These are phyloP conservation scores for Leptopilina myrica DNA, from an alignment of 2,888 invertebrate genomes.

Conservation along the genomic window DNA sequence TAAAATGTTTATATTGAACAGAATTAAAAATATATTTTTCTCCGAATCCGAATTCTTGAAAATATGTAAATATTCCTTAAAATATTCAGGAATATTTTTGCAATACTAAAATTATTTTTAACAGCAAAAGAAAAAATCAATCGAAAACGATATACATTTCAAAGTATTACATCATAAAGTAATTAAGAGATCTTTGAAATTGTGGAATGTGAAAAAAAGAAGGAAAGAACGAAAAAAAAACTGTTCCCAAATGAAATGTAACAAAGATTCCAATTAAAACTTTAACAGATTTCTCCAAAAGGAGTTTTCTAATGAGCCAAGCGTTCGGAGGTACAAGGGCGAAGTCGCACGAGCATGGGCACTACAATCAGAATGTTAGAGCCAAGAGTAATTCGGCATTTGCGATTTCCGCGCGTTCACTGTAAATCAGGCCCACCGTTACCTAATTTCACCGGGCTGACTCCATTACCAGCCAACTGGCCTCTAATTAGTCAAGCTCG, in stretches of 20 bases:
- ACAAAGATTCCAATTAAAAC: slow-evolving; percentile 30
- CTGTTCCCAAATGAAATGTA: too few relatives aligned
- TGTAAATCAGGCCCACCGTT: slow-evolving; percentile 71
- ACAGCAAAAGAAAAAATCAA: too few relatives aligned
- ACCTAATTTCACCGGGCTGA: slow-evolving; percentile 68
- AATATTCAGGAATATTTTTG: too few relatives aligned
- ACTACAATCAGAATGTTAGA: slow-evolving; percentile 39
- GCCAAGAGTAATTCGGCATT: slow-evolving; percentile 45
- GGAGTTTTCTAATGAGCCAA: slow-evolving; percentile 29
- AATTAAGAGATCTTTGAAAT: slow-evolving; percentile 11
- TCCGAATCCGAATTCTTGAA: too few relatives aligned
- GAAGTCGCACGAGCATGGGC: neutral
- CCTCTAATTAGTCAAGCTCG: slow-evolving; percentile 74
- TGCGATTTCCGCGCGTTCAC: slow-evolving; percentile 55
- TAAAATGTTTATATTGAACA: too few relatives aligned
- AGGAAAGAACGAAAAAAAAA: too few relatives aligned
- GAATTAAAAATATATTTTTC: too few relatives aligned
- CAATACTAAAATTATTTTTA: neutral
- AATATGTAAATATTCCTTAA: too few relatives aligned
- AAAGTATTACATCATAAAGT: neutral
- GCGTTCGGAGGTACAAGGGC: slow-evolving; percentile 27
- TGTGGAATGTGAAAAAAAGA: neutral
- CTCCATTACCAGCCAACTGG: slow-evolving; percentile 71
- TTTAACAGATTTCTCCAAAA: slow-evolving; percentile 22
- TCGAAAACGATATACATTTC: neutral